Base-by-base conservation (phyloP, 2,888 invertebrate genomes). In the Epirrita christyi region DNA sequence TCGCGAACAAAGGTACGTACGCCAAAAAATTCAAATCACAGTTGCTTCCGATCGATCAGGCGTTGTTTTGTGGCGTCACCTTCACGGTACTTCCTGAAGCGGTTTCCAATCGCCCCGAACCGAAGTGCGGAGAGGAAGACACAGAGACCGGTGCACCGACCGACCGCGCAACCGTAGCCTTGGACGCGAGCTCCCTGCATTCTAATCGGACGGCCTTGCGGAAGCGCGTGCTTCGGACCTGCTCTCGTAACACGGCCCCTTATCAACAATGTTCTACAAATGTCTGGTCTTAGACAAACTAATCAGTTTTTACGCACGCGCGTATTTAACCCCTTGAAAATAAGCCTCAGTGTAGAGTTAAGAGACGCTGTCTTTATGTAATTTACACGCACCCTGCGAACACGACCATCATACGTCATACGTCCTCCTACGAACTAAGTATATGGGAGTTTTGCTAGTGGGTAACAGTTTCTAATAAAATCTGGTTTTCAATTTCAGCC, bases 191-290 rank as follows among this genome's bases (percentile, higher is more conserved):
- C 89, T 85, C 86, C 83, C 83, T 90, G 91, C 88, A 91, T 92
- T 89, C 86, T 92, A 92, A 92, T 88, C 86, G 74, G 71, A 75
- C 86, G 91, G 88, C 91, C 91, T 92, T 90, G 89, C 90, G 88
- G 89, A 91, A 91, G 88, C 82, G 88, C 85, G 88, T 89, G 88
- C 78, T 74, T 78, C 75, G 69, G 72, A 76, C 80, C 76, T 71
- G 83, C 72, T 89, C 87, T 89, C 85, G 83, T 88, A 88, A 88
- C 80, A 82, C 75, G 73, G 69, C 73, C 69, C 71, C 78, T 85
- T 85, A 86, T 86, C 85, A 84, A 74, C 66, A 69, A 59, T 67
- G 68, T 70, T 64, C 63, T 72, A 68, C 67, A 74, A 73, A 69
- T 21, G 2, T 21, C 2, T 4, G 21, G 21, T 4, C 2, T 21